These are phyloP conservation scores for Clinocottus analis DNA, from an alignment of 2,113 vertebrate genomes.

Conservation along the genomic window DNA sequence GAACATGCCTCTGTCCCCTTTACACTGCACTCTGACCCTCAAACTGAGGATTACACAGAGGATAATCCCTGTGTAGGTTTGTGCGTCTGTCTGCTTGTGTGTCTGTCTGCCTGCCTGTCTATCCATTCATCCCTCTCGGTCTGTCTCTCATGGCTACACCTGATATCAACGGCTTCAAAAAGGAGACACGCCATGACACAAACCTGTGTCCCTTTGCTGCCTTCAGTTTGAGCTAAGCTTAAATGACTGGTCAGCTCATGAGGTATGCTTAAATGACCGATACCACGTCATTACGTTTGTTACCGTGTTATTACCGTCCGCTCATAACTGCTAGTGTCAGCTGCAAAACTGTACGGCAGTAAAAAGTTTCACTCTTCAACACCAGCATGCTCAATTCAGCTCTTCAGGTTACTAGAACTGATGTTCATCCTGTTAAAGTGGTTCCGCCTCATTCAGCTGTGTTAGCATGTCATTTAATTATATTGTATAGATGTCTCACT, in stretches of 20 bases:
- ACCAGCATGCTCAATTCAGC: background rate
- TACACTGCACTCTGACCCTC: constrained; percentile 69
- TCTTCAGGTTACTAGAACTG: background rate
- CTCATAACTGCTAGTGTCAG: constrained; percentile 32
- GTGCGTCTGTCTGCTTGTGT: background rate
- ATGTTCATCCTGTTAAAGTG: background rate
- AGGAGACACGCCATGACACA: background rate
- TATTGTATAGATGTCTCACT: background rate
- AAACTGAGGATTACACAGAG: constrained; percentile 75
- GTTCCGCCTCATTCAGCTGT: background rate
- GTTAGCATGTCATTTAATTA: background rate
- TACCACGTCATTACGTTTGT: constrained; percentile 48
- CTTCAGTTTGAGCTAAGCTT: constrained; percentile 14
- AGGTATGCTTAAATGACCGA: constrained; percentile 34
- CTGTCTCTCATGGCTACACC: constrained; percentile 12
- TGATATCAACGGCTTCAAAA: constrained; percentile 4
- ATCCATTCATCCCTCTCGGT: background rate
- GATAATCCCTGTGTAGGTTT: constrained; percentile 74
- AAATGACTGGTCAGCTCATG: constrained; percentile 43
- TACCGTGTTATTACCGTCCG: constrained; percentile 47
- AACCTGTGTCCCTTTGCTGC: background rate
- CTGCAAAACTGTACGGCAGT: constrained; percentile 6
- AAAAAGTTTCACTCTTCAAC: constrained; percentile 5
- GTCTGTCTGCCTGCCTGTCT: background rate
- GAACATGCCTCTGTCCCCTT: constrained; percentile 54